phyloP scores from a whole-genome alignment of 2,113 vertebrate species.

The Symphodus melops region DNA sequence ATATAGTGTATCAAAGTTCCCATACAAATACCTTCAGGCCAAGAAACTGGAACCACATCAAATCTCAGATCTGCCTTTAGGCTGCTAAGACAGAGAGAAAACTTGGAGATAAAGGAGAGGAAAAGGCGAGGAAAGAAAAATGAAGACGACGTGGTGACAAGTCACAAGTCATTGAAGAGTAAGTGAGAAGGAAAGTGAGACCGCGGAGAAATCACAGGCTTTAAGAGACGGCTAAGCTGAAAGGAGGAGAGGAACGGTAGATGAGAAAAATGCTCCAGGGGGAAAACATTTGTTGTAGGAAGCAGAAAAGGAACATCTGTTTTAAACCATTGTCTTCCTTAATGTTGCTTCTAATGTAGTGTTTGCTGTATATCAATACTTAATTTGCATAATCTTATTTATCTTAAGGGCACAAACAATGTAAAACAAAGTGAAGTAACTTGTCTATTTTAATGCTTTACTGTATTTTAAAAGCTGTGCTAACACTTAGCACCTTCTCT shows the following conservation, averaged over 20 bases:
- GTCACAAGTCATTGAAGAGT: neutral
- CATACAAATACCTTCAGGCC: constrained; percentile 27
- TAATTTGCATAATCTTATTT: neutral
- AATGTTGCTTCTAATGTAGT: constrained; percentile 10
- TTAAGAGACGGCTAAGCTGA: constrained; percentile 17
- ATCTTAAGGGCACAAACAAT: constrained; percentile 4
- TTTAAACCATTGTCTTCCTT: neutral
- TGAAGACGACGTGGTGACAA: constrained; percentile 7
- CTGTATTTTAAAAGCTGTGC: neutral
- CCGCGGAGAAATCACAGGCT: neutral
- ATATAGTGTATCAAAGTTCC: constrained; percentile 14
- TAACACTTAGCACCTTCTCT: neutral
- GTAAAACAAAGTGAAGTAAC: neutral
- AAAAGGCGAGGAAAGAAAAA: neutral
- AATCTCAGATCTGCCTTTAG: constrained; percentile 44
- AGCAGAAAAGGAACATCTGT: constrained; percentile 1
- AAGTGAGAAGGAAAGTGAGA: constrained; percentile 34
- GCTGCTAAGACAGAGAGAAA: constrained; percentile 32
- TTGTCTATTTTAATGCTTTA: constrained; percentile 6
- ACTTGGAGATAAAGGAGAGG: neutral
- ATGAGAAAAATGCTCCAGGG: constrained; percentile 4
- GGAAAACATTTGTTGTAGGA: neutral
- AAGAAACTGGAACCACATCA: constrained; percentile 44
- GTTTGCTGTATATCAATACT: constrained; percentile 26
- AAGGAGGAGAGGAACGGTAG: constrained; percentile 1